phyloP scores from a whole-genome alignment of 2,888 invertebrate species.

The Chymomyza fuscimana region DNA sequence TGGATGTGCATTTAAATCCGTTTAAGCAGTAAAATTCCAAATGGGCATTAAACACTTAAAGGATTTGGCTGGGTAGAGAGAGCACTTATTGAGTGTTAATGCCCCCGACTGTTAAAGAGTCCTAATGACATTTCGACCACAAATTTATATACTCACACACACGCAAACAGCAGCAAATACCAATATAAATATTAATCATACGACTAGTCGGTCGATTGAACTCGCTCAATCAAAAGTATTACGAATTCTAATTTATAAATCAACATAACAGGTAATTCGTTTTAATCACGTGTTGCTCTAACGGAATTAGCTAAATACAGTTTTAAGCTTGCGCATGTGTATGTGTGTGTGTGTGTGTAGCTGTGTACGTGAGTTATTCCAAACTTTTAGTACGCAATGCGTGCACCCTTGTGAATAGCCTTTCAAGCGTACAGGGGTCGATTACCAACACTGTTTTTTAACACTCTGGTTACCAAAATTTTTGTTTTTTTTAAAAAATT shows the following conservation, averaged over 20 bases:
- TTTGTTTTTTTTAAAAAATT: too few species aligned
- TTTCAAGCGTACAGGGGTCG: too few species aligned
- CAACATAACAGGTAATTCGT: constrained; percentile 55
- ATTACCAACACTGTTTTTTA: too few species aligned
- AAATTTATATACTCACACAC: not conserved
- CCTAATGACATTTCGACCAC: not conserved
- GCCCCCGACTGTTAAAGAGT: not conserved
- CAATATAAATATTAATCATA: not conserved
- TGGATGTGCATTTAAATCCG: not conserved
- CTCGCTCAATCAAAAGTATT: constrained; percentile 60
- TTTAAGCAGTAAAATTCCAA: not conserved
- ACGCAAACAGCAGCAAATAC: not conserved
- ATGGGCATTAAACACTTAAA: not conserved
- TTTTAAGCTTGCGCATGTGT: not conserved
- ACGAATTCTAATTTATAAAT: constrained; percentile 69
- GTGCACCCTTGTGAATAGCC: too few species aligned
- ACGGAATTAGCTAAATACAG: constrained; percentile 40
- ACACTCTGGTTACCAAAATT: too few species aligned
- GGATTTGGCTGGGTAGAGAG: too few species aligned
- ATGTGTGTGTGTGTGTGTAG: constrained; percentile 19
- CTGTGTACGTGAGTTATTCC: constrained; percentile 1
- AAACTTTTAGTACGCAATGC: too few species aligned
- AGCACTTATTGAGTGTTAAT: not conserved
- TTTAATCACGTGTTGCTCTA: constrained; percentile 47
- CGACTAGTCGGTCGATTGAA: constrained; percentile 15